Evolutionary conservation across 2,113 vertebrate genomes (phyloP).

Genomic region (Acrocephalus kingi): DNA sequence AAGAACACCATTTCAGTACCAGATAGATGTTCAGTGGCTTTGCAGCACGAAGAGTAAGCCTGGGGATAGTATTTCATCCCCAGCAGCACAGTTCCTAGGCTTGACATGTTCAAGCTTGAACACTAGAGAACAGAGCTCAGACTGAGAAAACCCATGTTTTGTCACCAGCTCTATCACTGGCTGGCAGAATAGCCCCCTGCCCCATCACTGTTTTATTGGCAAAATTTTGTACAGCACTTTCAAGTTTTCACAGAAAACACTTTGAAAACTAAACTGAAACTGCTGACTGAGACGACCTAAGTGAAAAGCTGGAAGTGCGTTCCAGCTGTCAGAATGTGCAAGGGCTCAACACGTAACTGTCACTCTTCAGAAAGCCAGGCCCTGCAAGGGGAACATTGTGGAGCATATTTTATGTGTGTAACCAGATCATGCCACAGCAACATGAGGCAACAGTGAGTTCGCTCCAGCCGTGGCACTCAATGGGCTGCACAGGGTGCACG

Average conservation of each 20-base stretch:
- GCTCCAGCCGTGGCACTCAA: rapidly evolving
- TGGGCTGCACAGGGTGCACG: not conserved
- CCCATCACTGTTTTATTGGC: not conserved
- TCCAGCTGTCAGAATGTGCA: not conserved
- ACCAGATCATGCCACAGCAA: not conserved
- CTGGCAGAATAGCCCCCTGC: not conserved
- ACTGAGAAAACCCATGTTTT: not conserved
- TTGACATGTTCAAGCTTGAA: not conserved
- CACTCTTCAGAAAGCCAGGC: not conserved
- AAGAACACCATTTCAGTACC: not conserved
- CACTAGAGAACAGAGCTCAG: not conserved
- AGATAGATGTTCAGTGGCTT: not conserved
- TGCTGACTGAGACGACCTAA: not conserved
- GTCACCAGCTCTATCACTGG: not conserved
- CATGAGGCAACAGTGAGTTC: not conserved
- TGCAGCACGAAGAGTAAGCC: not conserved
- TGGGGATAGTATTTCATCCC: not conserved
- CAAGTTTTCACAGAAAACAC: not conserved
- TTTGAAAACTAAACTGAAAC: not conserved
- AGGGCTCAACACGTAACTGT: not conserved
- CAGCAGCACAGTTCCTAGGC: not conserved
- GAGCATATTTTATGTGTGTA: not conserved
- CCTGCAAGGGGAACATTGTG: too few species aligned
- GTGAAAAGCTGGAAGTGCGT: not conserved
- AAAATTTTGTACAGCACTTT: not conserved